Evolutionary conservation across 2,888 invertebrate genomes (phyloP).

Genomic region (Quadriops clusia): DNA sequence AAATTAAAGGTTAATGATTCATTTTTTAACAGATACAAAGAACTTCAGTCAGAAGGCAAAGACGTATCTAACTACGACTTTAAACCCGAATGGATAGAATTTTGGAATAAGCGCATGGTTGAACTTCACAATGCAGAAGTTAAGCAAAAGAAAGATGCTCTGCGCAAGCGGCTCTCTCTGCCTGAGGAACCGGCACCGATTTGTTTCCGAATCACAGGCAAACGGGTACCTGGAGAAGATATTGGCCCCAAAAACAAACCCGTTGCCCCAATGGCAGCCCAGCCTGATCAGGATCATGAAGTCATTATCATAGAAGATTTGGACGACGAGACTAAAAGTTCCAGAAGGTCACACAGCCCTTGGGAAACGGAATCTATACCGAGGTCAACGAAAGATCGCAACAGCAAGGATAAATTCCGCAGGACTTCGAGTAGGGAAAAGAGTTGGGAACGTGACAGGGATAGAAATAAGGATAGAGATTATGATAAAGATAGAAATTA

Average conservation of each 20-base stretch:
- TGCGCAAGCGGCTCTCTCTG: conserved; percentile 44
- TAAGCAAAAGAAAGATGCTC: conserved; percentile 52
- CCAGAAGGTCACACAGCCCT: conserved; percentile 30
- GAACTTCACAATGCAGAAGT: conserved; percentile 63
- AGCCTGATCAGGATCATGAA: conserved; percentile 32
- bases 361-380: conserved; percentile 35
- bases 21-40: conserved; percentile 45
- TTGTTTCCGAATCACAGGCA: conserved; percentile 31
- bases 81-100: conserved; percentile 80
- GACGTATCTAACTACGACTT: conserved; percentile 74
- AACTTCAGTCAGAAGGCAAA: conserved; percentile 60
- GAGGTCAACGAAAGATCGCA: neutral
- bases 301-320: conserved; percentile 32
- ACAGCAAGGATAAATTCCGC: no score
- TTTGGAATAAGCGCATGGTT: conserved; percentile 73
- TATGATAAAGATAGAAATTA: neutral
- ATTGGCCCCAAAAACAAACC: conserved; percentile 16
- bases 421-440: neutral
- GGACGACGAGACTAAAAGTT: conserved; percentile 19
- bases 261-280: conserved; percentile 26
- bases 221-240: conserved; percentile 17
- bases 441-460: neutral
- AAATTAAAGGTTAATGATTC: neutral
- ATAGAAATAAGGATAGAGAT: neutral
- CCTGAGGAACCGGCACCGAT: conserved; percentile 32